Evolutionary conservation across 1,140 invertebrate species (phyloP), one percentile per base, ranked within the genome.

Genomic region (Stenopsyche tienmushanensis): DNA sequence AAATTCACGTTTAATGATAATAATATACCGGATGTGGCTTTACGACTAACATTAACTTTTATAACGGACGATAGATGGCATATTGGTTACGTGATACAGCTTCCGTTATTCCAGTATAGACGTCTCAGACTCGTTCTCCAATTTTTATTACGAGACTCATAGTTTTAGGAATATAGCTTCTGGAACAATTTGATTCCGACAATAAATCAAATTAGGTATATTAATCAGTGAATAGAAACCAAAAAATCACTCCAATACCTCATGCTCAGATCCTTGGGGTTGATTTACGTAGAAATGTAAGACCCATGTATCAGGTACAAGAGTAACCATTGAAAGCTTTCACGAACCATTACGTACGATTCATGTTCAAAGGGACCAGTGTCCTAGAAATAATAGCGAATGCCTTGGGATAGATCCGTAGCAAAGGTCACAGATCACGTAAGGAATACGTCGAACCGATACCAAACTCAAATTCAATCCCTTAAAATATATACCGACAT

Each of bases 261-360:
- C 57, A 60, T 44, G 42, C 44, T 57, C 54, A 57, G 54, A 57
- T 24, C 25, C 39, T 21, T 47, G 29, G 29, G 57, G 42, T 29
- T 47, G 57, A 47, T 45, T 47, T 47, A 60, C 57, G 42, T 21
- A 15, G 25, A 21, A 47, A 47, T 20, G 44, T 47, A 47, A 47
- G 44, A 47, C 42, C 18, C 3, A 9, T 20, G 41, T 60, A 60
- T 60, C 57, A 44, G 55, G 55, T 44, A 47, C 24, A 47, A 60
- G 21, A 41, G 57, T 26, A 18, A 29, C 57, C 57, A 25, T 60
- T 60, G 57, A 60, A 60, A 60, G 57, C 57, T 29, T 60, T 60
- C 57, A 60, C 57, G 57, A 60, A 29, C 57, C 57, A 60, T 60
- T 60, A 60, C 57, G 57, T 42, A 60, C 57, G 42, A 60, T 60